Conservation (phyloP, 2,797 vertebrate species). For the Crenichthys baileyi region DNA sequence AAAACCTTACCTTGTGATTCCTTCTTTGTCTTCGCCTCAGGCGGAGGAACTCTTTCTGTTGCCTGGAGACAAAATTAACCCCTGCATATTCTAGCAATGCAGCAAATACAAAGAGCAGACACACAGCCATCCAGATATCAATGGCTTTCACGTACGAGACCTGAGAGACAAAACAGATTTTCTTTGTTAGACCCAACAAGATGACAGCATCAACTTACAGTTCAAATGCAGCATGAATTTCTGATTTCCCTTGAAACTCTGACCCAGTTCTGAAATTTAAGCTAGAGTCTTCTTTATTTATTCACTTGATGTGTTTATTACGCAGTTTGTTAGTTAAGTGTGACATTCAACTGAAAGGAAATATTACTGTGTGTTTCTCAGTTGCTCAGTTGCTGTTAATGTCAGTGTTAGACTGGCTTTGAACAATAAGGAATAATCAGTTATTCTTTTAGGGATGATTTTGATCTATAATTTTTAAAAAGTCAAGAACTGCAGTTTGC, state of each 20-base stretch:
- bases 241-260: constrained; percentile 10
- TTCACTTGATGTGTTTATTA: neutral
- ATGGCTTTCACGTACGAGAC: constrained; percentile 99
- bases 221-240: constrained; percentile 19
- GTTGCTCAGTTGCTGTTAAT: constrained; percentile 28
- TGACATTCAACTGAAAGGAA: constrained; percentile 41
- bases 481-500: constrained; percentile 37
- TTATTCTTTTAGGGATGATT: constrained; percentile 18
- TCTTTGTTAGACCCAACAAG: constrained; percentile 39
- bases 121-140: constrained; percentile 99
- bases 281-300: neutral
- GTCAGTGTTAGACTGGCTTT: constrained; percentile 17
- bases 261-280: neutral
- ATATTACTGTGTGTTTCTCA: constrained; percentile 47
- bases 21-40: constrained; percentile 91
- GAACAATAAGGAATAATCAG: constrained; percentile 45
- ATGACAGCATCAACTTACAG: constrained; percentile 23
- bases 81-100: constrained; percentile 97
- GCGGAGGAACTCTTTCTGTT: constrained; percentile 97
- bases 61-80: constrained; percentile 98
- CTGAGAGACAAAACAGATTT: constrained; percentile 74
- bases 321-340: constrained; percentile 21
- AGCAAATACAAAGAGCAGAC: constrained; percentile 98
- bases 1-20: constrained; percentile 88
- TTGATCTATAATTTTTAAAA: constrained; percentile 35